Evolutionary conservation across 2,888 invertebrate genomes (phyloP).

Genomic region (Torymus texanus): DNA sequence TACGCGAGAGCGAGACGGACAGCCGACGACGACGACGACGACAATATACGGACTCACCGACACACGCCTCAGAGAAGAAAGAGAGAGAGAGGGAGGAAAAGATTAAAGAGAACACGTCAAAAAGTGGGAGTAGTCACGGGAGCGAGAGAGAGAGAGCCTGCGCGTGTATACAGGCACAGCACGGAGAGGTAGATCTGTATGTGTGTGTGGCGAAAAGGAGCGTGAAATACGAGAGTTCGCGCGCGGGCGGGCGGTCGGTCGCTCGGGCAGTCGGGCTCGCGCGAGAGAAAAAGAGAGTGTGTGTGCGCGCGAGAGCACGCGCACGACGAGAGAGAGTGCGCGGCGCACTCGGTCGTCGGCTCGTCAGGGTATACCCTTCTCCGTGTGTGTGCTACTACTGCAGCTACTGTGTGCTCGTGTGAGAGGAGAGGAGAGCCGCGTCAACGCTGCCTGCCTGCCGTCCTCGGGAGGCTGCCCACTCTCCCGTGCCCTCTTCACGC

Average conservation of each 20-base stretch:
- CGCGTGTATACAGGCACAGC: too few relatives aligned
- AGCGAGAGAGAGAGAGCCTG: slow-evolving; percentile 26
- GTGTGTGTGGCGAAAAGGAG: slow-evolving; percentile 26
- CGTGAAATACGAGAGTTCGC: slow-evolving; percentile 46
- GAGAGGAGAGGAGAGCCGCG: too few relatives aligned
- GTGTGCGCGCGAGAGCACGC: too few relatives aligned
- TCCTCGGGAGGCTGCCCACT: not conserved
- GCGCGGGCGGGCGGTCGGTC: not conserved
- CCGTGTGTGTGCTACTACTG: too few relatives aligned
- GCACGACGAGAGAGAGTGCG: too few relatives aligned
- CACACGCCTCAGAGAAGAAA: not conserved
- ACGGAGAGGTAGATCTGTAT: too few relatives aligned
- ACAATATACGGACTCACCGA: too few relatives aligned
- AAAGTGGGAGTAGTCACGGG: slow-evolving; percentile 55
- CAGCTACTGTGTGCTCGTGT: too few relatives aligned
- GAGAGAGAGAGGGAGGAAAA: slow-evolving; percentile 31
- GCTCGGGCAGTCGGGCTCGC: not conserved
- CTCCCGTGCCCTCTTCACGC: not conserved
- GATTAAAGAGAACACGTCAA: slow-evolving; percentile 51
- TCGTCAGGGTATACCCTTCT: too few relatives aligned
- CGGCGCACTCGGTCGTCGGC: too few relatives aligned
- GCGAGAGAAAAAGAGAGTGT: slow-evolving; percentile 20
- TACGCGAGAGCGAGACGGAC: not conserved
- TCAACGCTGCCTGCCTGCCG: not conserved
- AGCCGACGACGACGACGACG: slow-evolving; percentile 2